Evolutionary conservation across 2,113 vertebrate genomes (phyloP).

Genomic region (Scytalopus superciliaris): DNA sequence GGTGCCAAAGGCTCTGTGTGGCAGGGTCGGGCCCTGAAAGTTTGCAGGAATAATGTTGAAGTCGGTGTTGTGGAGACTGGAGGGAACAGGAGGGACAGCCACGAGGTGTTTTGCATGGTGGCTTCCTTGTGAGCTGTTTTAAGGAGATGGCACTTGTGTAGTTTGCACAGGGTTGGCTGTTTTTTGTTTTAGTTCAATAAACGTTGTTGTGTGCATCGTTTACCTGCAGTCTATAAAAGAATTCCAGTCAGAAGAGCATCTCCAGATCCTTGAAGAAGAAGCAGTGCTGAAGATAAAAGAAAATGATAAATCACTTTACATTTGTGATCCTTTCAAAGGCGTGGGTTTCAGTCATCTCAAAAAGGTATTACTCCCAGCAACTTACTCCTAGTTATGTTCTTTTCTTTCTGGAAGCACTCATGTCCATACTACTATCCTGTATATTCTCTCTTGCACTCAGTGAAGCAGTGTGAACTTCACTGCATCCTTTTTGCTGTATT

Average conservation of each 20-base stretch:
- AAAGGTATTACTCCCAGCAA: constrained; percentile 74
- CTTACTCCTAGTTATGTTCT: neutral
- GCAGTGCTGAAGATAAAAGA: constrained; percentile 79
- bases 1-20: neutral
- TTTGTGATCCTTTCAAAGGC: constrained; percentile 88
- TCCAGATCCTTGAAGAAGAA: constrained; percentile 85
- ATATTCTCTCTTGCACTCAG: neutral
- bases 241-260: constrained; percentile 90
- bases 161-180: neutral
- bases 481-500: neutral
- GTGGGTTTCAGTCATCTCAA: constrained; percentile 85
- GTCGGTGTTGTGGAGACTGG: neutral
- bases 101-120: neutral
- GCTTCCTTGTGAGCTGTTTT: neutral
- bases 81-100: accelerated
- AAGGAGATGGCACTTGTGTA: neutral
- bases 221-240: constrained; percentile 87
- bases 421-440: neutral
- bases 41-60: neutral
- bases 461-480: neutral
- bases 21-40: neutral
- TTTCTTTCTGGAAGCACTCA: neutral
- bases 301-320: constrained; percentile 91
- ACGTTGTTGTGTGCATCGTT: neutral
- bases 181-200: neutral